Base-by-base conservation (phyloP, 1,140 invertebrate genomes). In the Chironomus striatipennis region DNA sequence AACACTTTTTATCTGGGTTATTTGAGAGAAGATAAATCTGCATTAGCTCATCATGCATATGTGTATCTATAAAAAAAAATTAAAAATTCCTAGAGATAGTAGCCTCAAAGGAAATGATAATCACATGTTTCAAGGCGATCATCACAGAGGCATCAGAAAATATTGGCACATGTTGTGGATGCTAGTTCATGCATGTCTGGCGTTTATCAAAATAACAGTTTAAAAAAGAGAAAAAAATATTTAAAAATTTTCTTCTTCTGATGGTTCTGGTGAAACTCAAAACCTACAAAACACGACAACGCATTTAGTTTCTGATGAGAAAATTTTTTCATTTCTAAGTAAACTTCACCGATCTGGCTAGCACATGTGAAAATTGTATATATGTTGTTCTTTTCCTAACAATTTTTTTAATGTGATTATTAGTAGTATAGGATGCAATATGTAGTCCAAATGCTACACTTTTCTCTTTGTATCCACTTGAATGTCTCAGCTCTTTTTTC, bases 401-500 rank as follows among this genome's bases (percentile, higher is more conserved):
- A 34, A 34, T 34, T 34, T 34, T 34, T 34, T 34, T 34, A 57
- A 10, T 57, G 47, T 57, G 47, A 57, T n/a, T 57, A 57, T n/a
- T 57, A 34, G 12, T 47, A 12, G 10, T 20, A 70, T 70, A 70
- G 65, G 65, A 70, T 70, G 65, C 65, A 70, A 70, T 70, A 18
- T 70, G 65, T 70, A 70, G 17, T 21, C 65, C 65, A 70, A 70
- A 70, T 70, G 65, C 20, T 70, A 20, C 65, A 70, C 17, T 70
- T 70, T 57, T 57, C n/a, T 57, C 12, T 57, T 57, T 15, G 12
- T 57, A n/a, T 12, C 47, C 47, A 57, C 47, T 57, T 57, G 47
- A 57, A 5, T 34, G 24, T 34, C 24, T 34, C 24, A 57, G n/a
- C 47, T n/a, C 47, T 57, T 57, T 57, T 57, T 57, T 57, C 47